Percentiles rank a stretch among this genome's conserved stretches.
Evolutionary conservation across 2,113 vertebrate genomes (phyloP).

Genomic region (Prolemur simus): DNA sequence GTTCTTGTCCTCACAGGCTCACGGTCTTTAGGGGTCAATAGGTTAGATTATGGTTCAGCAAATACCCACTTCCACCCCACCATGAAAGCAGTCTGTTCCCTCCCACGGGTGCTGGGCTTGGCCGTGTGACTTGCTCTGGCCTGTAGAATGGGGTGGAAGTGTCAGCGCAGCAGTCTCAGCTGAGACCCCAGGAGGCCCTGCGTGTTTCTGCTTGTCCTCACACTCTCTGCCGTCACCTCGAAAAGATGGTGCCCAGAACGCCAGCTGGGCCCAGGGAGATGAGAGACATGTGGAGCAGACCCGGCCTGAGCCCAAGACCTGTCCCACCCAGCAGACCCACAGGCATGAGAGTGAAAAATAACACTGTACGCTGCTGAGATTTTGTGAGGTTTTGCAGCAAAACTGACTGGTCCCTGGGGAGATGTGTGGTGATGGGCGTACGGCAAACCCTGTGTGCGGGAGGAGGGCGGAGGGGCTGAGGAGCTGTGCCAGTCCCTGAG

Average conservation of each 20-base stretch:
- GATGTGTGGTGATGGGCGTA: fast-evolving
- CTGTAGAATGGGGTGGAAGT: background rate
- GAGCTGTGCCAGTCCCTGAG: background rate
- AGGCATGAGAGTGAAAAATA: background rate
- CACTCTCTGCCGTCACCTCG: fast-evolving
- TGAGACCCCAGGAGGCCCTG: fast-evolving
- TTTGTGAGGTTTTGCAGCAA: background rate
- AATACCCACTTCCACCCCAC: fast-evolving
- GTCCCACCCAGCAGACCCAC: too few species aligned
- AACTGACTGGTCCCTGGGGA: background rate
- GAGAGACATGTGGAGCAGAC: fast-evolving
- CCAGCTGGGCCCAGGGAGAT: background rate
- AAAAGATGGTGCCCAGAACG: background rate
- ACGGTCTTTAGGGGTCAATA: background rate
- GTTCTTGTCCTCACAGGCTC: background rate
- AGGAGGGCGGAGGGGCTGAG: background rate
- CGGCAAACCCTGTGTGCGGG: background rate
- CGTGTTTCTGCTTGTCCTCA: background rate
- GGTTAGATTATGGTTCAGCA: background rate
- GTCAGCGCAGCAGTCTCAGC: fast-evolving
- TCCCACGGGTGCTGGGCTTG: background rate
- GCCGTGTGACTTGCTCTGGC: background rate
- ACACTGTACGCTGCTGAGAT: background rate
- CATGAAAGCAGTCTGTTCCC: background rate
- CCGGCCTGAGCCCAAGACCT: background rate